Conservation (phyloP, 2,113 vertebrate genomes). For the Lepus americanus region DNA sequence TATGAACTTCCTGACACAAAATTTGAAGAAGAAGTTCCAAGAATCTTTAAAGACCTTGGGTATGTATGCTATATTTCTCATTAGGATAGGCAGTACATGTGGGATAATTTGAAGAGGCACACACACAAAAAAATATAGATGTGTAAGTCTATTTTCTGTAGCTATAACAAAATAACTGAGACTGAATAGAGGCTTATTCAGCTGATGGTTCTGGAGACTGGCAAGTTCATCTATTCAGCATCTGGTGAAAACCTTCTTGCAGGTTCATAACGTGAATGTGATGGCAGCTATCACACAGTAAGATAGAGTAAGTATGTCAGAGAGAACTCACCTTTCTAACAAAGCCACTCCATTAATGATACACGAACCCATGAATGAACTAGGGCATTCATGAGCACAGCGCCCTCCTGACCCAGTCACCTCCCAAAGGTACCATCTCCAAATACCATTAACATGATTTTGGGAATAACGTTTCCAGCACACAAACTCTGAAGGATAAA, state of each 20-base stretch:
- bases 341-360: neutral
- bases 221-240: neutral
- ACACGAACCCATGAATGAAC: neutral
- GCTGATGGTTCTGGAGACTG: neutral
- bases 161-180: neutral
- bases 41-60: constrained; percentile 94
- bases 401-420: neutral
- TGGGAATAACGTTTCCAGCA: neutral
- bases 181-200: neutral
- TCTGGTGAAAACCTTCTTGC: neutral
- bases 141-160: neutral
- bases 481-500: neutral
- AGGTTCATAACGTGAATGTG: neutral
- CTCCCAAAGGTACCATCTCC: neutral
- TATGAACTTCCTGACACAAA: constrained; percentile 94
- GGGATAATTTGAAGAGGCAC: neutral
- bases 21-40: constrained; percentile 97
- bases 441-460: neutral
- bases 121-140: neutral
- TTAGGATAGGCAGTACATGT: neutral
- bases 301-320: neutral
- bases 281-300: too few species aligned
- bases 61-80: constrained; percentile 84
- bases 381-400: neutral
- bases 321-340: neutral